Percentiles rank a stretch among this genome's conserved stretches.
Evolutionary conservation across 2,888 invertebrate genomes (phyloP).

Genomic region (Adineta ricciae): DNA sequence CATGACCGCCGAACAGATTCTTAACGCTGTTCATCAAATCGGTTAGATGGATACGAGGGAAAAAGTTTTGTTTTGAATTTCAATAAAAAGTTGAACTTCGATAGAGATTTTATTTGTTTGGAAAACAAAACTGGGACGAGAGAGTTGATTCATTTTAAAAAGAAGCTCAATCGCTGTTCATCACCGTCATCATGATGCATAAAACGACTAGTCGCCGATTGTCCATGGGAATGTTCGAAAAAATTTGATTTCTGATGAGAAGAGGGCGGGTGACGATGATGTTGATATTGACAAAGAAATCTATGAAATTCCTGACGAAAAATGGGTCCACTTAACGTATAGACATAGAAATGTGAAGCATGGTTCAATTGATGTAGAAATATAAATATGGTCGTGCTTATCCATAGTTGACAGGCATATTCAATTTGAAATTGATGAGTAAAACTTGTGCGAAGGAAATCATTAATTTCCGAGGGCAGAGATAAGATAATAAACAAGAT

Average conservation of each 20-base stretch:
- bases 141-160: neutral
- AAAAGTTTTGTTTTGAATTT: neutral
- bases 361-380: neutral
- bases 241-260: neutral
- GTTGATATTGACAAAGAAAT: neutral
- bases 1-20: neutral
- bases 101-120: no score
- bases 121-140: neutral
- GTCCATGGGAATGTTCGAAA: neutral
- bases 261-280: neutral
- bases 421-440: neutral
- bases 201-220: neutral
- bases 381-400: neutral
- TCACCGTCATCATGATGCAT: neutral
- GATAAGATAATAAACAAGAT: neutral
- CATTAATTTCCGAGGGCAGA: conserved; percentile 12
- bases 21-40: neutral
- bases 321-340: neutral
- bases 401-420: conserved; percentile 8
- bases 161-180: neutral
- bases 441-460: neutral
- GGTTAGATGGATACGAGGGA: neutral
- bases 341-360: conserved; percentile 22
- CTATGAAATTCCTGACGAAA: conserved; percentile 4
- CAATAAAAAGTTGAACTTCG: no score